Evolutionary conservation across 2,113 vertebrate genomes (phyloP).

Genomic region (Cephalopholis sonnerati): DNA sequence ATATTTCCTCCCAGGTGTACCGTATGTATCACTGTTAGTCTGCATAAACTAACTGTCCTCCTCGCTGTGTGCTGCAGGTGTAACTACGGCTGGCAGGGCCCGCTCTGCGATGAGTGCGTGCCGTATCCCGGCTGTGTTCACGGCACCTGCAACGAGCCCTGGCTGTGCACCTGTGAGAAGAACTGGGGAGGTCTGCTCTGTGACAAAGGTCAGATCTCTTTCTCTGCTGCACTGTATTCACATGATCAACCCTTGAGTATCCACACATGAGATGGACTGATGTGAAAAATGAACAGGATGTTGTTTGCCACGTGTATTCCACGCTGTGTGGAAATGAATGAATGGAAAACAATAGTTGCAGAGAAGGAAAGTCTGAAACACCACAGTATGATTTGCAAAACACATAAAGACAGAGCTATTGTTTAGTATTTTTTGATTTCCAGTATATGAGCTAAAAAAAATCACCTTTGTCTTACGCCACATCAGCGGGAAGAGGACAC

Average conservation of each 20-base stretch:
- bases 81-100: conserved; percentile 95
- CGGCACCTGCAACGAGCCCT: conserved; percentile 92
- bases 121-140: conserved; percentile 95
- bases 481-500: conserved; percentile 15
- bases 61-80: conserved; percentile 85
- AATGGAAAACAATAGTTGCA: not conserved
- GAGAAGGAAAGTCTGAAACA: not conserved
- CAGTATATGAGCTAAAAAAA: not conserved
- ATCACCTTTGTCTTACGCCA: not conserved
- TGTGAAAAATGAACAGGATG: not conserved
- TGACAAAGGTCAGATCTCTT: conserved; percentile 89
- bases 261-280: not conserved
- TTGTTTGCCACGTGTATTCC: not conserved
- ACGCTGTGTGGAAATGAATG: not conserved
- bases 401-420: not conserved
- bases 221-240: not conserved
- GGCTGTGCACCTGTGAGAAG: conserved; percentile 95
- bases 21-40: too few species aligned
- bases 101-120: conserved; percentile 92
- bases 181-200: conserved; percentile 99
- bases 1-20: not conserved
- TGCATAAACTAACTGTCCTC: too few species aligned
- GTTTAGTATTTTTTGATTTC: not conserved
- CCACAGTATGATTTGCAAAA: not conserved
- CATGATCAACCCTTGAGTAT: not conserved